Conservation (phyloP, 2,797 vertebrate species). For the Oceanodroma leucorhoa region DNA sequence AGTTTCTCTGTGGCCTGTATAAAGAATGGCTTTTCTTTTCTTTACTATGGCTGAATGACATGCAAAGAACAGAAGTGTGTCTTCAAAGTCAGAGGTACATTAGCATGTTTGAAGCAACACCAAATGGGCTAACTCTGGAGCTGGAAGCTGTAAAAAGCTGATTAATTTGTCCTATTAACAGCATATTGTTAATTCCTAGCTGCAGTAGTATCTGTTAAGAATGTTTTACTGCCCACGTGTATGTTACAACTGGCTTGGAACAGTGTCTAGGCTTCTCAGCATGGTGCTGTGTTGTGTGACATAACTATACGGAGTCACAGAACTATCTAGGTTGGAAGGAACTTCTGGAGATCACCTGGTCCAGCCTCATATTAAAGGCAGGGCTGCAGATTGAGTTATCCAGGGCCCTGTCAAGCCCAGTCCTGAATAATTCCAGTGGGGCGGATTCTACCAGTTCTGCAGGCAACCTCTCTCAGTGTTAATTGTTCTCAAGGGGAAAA, state of each 20-base stretch:
- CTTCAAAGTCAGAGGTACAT: neutral
- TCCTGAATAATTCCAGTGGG: neutral
- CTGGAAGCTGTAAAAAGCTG: neutral
- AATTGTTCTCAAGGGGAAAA: neutral
- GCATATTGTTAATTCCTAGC: neutral
- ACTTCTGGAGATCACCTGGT: neutral
- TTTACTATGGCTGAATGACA: neutral
- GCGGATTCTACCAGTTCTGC: neutral
- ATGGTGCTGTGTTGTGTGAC: neutral
- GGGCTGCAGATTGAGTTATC: neutral
- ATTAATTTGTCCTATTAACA: neutral
- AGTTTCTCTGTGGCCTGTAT: neutral
- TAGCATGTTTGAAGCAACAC: neutral
- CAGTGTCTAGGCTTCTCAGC: neutral
- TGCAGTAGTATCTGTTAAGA: neutral
- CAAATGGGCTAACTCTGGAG: neutral
- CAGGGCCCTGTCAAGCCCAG: neutral
- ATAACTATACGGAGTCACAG: neutral
- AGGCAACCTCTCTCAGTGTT: neutral
- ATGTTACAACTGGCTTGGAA: neutral
- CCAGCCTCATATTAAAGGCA: neutral
- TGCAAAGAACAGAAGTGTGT: neutral
- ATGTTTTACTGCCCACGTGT: neutral
- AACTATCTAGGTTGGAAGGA: neutral
- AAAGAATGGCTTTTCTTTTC: neutral